Conservation (phyloP, 2,113 vertebrate species). For the Diadophis punctatus region DNA sequence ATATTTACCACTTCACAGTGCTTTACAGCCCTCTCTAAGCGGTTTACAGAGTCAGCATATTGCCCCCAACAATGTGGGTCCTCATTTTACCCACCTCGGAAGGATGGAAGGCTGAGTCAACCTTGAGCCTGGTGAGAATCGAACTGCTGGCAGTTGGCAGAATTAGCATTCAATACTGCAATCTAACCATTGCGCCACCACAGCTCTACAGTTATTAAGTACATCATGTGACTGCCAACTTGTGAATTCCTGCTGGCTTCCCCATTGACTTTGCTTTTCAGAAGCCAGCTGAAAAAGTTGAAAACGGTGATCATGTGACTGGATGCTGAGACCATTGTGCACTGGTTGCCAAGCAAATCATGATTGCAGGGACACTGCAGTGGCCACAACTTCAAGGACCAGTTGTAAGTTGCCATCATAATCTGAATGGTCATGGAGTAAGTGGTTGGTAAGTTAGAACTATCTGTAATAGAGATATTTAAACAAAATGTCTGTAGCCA, state of each 20-base stretch:
- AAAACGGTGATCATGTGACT: not conserved
- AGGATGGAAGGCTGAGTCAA: not conserved
- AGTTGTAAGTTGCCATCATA: not conserved
- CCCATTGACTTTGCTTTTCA: not conserved
- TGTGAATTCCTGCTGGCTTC: not conserved
- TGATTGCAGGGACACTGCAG: not conserved
- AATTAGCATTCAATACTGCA: not conserved
- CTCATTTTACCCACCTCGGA: not conserved
- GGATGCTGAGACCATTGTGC: not conserved
- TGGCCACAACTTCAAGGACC: not conserved
- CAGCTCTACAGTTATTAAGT: not conserved
- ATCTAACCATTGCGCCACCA: not conserved
- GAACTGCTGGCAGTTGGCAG: not conserved
- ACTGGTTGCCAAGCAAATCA: not conserved
- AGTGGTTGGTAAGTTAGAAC: not conserved
- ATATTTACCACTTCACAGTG: not conserved
- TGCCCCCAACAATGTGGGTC: not conserved
- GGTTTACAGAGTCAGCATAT: not conserved
- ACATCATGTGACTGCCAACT: not conserved
- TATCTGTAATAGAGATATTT: not conserved
- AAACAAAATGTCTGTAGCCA: not conserved
- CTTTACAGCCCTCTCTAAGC: not conserved
- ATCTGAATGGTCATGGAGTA: not conserved
- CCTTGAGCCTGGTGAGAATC: not conserved
- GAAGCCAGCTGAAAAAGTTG: not conserved